phyloP scores from a whole-genome alignment of 2,113 vertebrate genomes.

The Carassius gibelio region DNA sequence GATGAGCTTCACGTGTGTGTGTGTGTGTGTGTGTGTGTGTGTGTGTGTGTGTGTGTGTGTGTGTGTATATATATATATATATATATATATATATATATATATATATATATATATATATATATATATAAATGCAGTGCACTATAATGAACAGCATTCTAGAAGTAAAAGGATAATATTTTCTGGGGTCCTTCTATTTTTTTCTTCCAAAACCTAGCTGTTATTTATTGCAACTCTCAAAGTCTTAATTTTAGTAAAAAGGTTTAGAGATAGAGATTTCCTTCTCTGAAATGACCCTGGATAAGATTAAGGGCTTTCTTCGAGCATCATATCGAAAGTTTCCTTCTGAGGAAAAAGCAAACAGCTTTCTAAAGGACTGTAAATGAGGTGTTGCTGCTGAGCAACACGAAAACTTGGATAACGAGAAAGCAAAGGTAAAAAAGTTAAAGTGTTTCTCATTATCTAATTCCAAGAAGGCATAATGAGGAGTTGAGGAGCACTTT shows the following conservation, averaged over 20 bases:
- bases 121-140: neutral
- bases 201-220: neutral
- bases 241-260: neutral
- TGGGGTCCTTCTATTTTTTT: neutral
- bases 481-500: neutral
- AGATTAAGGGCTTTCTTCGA: neutral
- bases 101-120: no score
- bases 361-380: neutral
- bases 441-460: neutral
- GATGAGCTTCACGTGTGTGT: no score
- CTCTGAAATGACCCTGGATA: neutral
- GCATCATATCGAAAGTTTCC: neutral
- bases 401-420: neutral
- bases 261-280: neutral
- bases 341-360: neutral
- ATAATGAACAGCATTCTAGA: neutral
- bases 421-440: conserved; percentile 13
- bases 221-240: neutral
- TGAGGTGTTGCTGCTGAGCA: conserved; percentile 22
- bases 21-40: no score
- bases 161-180: neutral
- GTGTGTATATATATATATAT: no score
- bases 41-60: no score
- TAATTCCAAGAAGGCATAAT: conserved; percentile 6
- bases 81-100: no score